These are phyloP conservation scores for Lepas anatifera DNA, from an alignment of 2,888 invertebrate genomes.

Conservation along the genomic window DNA sequence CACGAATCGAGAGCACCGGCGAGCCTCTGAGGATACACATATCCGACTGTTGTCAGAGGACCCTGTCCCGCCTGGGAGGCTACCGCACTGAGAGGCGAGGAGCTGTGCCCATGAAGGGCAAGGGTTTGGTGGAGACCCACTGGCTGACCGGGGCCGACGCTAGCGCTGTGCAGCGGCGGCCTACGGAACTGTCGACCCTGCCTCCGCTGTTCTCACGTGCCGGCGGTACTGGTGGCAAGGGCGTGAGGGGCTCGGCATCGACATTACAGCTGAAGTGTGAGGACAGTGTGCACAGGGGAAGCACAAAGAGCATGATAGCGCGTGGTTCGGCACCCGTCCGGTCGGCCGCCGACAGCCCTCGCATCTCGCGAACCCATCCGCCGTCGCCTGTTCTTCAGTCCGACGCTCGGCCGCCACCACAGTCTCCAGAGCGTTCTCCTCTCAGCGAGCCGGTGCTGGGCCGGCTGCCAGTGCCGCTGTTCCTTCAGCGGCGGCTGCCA, in stretches of 20 bases:
- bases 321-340: neutral
- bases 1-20: slow-evolving; percentile 59
- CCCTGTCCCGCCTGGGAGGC: slow-evolving; percentile 56
- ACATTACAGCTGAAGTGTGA: no score
- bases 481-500: neutral
- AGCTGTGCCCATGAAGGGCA: slow-evolving; percentile 60
- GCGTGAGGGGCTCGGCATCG: no score
- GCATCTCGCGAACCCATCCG: no score
- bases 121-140: slow-evolving; percentile 61
- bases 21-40: slow-evolving; percentile 57
- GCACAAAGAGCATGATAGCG: neutral
- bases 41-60: slow-evolving; percentile 53
- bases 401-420: no score
- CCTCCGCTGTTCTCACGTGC: slow-evolving; percentile 55
- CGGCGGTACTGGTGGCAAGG: no score
- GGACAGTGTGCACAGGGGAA: neutral
- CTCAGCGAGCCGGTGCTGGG: neutral
- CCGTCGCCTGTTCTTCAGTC: no score
- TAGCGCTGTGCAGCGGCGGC: slow-evolving; percentile 30
- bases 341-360: no score
- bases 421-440: no score
- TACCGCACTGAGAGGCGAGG: slow-evolving; percentile 61
- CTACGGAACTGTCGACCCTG: slow-evolving; percentile 51
- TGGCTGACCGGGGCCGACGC: slow-evolving; percentile 47
- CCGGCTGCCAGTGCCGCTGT: neutral